Evolutionary conservation across 2,797 vertebrate genomes (phyloP).

Genomic region (Bradypodion pumilum): DNA sequence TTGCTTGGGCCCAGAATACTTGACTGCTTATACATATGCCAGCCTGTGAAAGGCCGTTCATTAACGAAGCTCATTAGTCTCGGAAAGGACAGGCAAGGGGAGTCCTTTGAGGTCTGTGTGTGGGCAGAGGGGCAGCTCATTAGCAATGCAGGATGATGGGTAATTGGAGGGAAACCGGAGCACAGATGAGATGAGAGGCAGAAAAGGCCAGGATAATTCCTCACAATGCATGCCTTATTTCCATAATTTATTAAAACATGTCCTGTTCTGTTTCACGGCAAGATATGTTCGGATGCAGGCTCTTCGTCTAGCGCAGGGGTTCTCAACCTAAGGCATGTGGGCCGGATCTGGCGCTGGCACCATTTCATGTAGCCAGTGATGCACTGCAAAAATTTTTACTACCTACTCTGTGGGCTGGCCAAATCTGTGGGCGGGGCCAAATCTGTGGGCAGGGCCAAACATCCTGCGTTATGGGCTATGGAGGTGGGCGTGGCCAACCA

Average conservation of each 20-base stretch:
- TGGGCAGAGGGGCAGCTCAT: constrained; percentile 13
- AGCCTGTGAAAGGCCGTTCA: neutral
- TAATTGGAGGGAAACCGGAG: neutral
- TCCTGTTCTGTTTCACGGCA: neutral
- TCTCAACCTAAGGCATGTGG: no score
- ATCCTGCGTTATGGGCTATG: no score
- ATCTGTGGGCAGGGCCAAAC: no score
- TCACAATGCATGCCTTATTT: neutral
- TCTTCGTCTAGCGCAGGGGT: no score
- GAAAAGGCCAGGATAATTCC: neutral
- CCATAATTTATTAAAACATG: neutral
- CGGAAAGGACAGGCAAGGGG: constrained; percentile 1
- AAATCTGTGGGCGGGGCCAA: no score
- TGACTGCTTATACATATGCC: neutral
- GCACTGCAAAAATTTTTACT: no score
- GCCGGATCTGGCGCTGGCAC: no score
- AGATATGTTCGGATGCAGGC: neutral
- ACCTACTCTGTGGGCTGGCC: no score
- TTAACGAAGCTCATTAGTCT: constrained; percentile 7
- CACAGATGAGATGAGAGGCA: neutral
- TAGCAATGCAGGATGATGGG: neutral
- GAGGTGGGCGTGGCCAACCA: no score
- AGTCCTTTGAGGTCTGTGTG: neutral
- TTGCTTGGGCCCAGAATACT: neutral
- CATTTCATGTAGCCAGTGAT: no score